These are phyloP conservation scores for Oncorhynchus keta DNA, from an alignment of 2,113 vertebrate species.

Conservation along the genomic window DNA sequence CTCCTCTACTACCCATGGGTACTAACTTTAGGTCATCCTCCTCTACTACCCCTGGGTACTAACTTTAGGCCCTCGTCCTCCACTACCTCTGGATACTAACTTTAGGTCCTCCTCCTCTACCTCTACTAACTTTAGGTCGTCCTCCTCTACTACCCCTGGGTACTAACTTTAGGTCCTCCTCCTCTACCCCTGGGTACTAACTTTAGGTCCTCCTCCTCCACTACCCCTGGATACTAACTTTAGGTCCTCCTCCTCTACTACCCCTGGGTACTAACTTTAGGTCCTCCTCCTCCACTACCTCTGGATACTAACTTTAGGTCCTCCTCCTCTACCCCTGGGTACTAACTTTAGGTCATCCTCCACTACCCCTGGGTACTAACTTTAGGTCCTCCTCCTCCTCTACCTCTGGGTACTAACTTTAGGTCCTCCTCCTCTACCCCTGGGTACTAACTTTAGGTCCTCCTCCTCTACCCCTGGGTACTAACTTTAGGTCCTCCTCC, in stretches of 20 bases:
- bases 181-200: neutral
- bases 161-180: neutral
- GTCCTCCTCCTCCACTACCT: neutral
- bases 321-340: neutral
- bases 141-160: neutral
- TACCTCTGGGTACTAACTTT: neutral
- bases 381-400: neutral
- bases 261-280: neutral
- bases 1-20: neutral
- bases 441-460: neutral
- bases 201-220: neutral
- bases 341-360: neutral
- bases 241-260: neutral
- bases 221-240: neutral
- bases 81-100: neutral
- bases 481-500: neutral
- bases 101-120: too few relatives aligned
- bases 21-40: neutral
- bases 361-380: neutral
- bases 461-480: neutral
- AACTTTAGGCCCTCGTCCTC: neutral
- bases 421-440: neutral
- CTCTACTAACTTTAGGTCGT: neutral
- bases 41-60: neutral
- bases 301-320: neutral